phyloP scores from a whole-genome alignment of 2,888 invertebrate species.

The Dinocampus coccinellae region DNA sequence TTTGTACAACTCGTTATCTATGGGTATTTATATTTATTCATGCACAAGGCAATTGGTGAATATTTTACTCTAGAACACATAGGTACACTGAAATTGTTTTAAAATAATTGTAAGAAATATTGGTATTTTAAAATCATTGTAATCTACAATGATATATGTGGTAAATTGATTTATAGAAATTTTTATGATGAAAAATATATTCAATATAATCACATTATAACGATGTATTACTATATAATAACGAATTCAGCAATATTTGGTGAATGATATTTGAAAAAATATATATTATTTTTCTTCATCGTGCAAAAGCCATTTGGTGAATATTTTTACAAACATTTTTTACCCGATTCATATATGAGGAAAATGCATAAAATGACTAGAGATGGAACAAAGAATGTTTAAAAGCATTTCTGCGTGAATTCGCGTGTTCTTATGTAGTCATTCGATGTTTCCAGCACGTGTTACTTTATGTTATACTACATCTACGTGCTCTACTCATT shows the following conservation, averaged over 20 bases:
- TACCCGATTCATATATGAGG: background rate
- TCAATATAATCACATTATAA: no score
- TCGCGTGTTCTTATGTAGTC: constrained; percentile 38
- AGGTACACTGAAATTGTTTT: background rate
- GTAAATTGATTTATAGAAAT: no score
- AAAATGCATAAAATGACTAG: constrained; percentile 11
- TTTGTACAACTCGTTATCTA: no score
- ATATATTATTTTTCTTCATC: background rate
- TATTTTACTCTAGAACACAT: no score
- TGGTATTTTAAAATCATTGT: background rate
- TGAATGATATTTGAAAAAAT: background rate
- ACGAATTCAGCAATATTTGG: no score
- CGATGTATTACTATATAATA: no score
- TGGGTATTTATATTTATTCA: background rate
- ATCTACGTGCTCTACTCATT: constrained; percentile 43
- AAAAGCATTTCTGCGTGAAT: constrained; percentile 36
- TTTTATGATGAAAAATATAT: no score
- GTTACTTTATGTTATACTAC: constrained; percentile 51
- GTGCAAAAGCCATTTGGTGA: constrained; percentile 11
- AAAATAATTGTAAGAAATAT: background rate
- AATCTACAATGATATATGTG: no score
- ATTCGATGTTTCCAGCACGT: constrained; percentile 46
- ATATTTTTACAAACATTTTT: background rate
- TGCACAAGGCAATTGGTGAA: background rate
- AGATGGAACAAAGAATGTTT: constrained; percentile 27